Base-by-base conservation (phyloP, 2,888 invertebrate genomes). In the Netelia virgata region DNA sequence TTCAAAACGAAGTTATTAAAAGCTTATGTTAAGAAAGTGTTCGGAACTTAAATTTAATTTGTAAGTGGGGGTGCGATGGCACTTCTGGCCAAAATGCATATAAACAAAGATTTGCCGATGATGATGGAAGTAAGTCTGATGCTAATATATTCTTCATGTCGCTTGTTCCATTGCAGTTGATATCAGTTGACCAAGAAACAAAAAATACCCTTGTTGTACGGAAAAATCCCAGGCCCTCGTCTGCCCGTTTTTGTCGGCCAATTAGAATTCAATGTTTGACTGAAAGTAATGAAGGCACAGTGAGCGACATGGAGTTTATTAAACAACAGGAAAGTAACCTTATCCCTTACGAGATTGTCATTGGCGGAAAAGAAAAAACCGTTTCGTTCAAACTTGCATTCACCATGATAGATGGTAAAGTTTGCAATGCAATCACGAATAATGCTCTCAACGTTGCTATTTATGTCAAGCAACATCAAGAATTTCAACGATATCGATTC, bases 321-420 rank as follows among this genome's bases (percentile, higher is more conserved):
- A 59, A 20, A 23, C 18, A 59, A 20, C 59, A 59, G 23, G 59
- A 59, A 59, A 16, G 8, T 8, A 16, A 16, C 10, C 23, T 16
- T 59, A 5, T 20, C 10, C 20, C 59, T 59, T 59, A 18, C 20
- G 3, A 20, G 1, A 20, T 20, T 16, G 20, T 59, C 20, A 20
- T 20, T 59, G 20, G 20, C 59, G 59, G 59, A 20, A 59, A 59
- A 59, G n/a, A 59, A 59, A 59, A 86, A 16, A 64, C 23, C 36
- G 63, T 88, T 28, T 63, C 70, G 16, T 84, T 74, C 36, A 68
- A 86, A 64, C 41, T 88, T 9, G 47, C 68, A 16, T 82, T 86
- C 20, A 85, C 85, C 53, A 80, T 80, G 83, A 82, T 84, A 11
- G 77, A 86, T 47, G 86, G 86, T 20, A 83, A 85, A 83, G 81